These are phyloP conservation scores for Coregonus sp. DNA, from an alignment of 2,797 vertebrate species.

Conservation along the genomic window DNA sequence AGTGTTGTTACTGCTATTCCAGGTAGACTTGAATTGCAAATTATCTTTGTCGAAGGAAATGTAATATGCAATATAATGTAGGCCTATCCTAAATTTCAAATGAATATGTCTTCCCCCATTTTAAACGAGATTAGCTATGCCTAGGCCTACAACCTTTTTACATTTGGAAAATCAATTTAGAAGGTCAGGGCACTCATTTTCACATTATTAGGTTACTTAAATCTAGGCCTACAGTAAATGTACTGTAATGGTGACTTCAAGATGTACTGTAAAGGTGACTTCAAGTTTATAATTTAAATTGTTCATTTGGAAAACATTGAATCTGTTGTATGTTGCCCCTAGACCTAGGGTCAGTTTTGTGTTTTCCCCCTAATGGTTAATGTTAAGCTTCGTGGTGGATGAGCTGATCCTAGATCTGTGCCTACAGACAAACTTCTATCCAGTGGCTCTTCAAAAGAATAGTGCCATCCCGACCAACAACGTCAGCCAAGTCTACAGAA, in stretches of 20 bases:
- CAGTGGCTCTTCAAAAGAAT: too few relatives aligned
- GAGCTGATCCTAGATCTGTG: not conserved
- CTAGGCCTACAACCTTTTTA: not conserved
- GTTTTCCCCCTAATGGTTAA: not conserved
- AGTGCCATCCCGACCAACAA: constrained; percentile 44
- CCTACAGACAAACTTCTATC: too few relatives aligned
- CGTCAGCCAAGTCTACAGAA: constrained; percentile 76
- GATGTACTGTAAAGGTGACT: not conserved
- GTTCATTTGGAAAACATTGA: not conserved
- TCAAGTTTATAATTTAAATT: not conserved
- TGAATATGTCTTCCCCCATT: not conserved
- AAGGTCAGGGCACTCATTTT: not conserved
- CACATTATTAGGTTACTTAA: not conserved
- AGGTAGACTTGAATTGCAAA: not conserved
- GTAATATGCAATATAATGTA: not conserved
- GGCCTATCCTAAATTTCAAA: not conserved
- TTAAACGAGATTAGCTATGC: not conserved
- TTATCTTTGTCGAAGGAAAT: not conserved
- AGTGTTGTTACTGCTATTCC: not conserved
- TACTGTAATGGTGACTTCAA: not conserved
- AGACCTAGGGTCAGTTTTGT: not conserved
- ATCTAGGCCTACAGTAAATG: not conserved
- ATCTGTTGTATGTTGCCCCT: not conserved
- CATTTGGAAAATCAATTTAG: not conserved
- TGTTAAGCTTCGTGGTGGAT: not conserved